Conservation (phyloP, 2,113 vertebrate genomes). For the Colossoma macropomum region DNA sequence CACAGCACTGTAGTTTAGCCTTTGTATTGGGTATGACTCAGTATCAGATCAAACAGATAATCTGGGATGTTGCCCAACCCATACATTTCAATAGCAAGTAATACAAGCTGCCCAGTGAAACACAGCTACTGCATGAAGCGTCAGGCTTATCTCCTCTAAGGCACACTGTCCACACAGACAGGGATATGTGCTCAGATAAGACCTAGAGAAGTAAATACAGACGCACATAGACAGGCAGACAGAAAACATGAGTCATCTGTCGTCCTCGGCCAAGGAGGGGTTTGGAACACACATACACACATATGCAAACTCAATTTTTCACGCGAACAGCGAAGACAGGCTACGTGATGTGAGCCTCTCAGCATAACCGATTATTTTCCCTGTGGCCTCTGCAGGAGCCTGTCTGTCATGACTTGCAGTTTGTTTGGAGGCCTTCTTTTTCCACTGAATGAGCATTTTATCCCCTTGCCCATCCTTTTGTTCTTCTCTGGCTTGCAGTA, state of each 20-base stretch:
- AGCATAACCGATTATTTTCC: neutral
- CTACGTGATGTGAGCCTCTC: neutral
- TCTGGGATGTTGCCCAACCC: neutral
- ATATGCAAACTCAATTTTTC: neutral
- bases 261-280: neutral
- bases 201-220: neutral
- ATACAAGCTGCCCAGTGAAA: neutral
- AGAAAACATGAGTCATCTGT: slow-evolving; percentile 7
- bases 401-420: slow-evolving; percentile 25
- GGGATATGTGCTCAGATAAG: slow-evolving; percentile 13
- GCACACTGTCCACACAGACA: slow-evolving; percentile 3
- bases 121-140: neutral
- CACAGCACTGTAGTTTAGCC: too few relatives aligned
- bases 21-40: too few relatives aligned
- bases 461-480: neutral
- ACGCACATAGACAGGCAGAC: neutral
- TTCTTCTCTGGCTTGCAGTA: slow-evolving; percentile 7
- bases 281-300: neutral
- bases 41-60: too few relatives aligned
- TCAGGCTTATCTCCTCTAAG: neutral
- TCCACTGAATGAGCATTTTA: slow-evolving; percentile 14
- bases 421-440: slow-evolving; percentile 20
- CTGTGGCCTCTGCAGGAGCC: neutral
- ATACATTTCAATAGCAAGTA: neutral
- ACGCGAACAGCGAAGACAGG: neutral